Evolutionary conservation across 2,113 vertebrate genomes (phyloP).

Genomic region (Echinops telfairi): DNA sequence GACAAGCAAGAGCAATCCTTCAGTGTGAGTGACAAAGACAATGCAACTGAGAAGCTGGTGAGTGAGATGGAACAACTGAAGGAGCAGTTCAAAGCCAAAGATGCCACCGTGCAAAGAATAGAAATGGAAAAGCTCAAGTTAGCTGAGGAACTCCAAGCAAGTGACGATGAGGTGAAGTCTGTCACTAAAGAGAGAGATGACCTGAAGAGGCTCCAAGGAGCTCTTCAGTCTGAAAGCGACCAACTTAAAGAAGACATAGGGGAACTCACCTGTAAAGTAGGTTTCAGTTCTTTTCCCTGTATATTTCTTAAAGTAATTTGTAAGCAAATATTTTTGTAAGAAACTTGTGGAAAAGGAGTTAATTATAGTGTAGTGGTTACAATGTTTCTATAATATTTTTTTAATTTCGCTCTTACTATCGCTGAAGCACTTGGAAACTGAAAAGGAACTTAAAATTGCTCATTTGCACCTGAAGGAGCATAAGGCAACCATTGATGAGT

Average conservation of each 20-base stretch:
- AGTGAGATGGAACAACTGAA: constrained; percentile 26
- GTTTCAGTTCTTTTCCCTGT: not conserved
- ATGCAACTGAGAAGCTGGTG: not conserved
- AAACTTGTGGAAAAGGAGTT: not conserved
- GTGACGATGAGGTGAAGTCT: not conserved
- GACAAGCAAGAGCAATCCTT: constrained; percentile 34
- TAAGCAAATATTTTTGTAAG: constrained; percentile 45
- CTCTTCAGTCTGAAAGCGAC: constrained; percentile 31
- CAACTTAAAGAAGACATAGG: constrained; percentile 55
- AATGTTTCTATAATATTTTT: constrained; percentile 46
- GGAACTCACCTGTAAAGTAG: constrained; percentile 59
- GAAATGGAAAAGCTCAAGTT: constrained; percentile 35
- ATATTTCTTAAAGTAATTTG: not conserved
- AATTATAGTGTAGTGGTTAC: not conserved
- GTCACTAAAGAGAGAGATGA: constrained; percentile 47
- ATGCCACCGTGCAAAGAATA: not conserved
- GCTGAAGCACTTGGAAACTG: constrained; percentile 37
- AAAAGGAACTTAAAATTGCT: constrained; percentile 68
- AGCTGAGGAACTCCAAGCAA: constrained; percentile 21
- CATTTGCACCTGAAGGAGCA: constrained; percentile 39
- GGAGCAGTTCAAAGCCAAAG: not conserved
- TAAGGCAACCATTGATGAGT: constrained; percentile 17
- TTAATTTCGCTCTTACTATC: constrained; percentile 12
- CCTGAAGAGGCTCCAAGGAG: not conserved
- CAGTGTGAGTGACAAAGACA: not conserved